phyloP scores from a whole-genome alignment of 2,797 vertebrate genomes.

The Propithecus deckenii region DNA sequence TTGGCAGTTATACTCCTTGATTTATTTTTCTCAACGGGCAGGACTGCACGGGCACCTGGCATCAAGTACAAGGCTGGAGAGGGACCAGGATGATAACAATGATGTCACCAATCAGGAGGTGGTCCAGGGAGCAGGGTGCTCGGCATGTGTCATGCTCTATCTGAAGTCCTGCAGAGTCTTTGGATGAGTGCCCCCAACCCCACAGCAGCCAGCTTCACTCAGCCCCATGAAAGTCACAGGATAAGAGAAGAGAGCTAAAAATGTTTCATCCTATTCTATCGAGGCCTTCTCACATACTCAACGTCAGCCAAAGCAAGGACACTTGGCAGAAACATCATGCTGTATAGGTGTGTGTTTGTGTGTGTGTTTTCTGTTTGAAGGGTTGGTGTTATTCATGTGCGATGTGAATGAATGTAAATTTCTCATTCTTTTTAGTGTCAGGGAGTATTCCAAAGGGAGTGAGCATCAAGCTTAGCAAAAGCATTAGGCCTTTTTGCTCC shows the following conservation, averaged over 20 bases:
- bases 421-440: background rate
- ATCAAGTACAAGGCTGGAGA: background rate
- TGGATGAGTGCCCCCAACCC: background rate
- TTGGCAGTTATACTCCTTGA: background rate
- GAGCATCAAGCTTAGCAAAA: background rate
- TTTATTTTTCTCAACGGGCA: constrained; percentile 13
- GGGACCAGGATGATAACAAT: background rate
- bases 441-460: background rate
- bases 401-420: background rate
- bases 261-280: background rate
- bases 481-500: background rate
- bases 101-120: background rate
- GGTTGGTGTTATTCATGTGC: background rate
- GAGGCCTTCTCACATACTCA: background rate
- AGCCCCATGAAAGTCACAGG: background rate
- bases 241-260: constrained; percentile 20
- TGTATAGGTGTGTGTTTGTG: too few species aligned
- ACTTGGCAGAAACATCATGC: background rate
- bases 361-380: background rate
- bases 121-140: background rate
- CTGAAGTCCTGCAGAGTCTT: background rate
- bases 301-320: background rate
- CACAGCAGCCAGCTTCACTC: background rate
- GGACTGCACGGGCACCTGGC: background rate
- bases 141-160: background rate